A percentile compares a stretch with the other conserved stretches of the same genome.
These are phyloP conservation scores for Clivina fossor DNA, from an alignment of 2,888 invertebrate genomes.

Conservation along the genomic window DNA sequence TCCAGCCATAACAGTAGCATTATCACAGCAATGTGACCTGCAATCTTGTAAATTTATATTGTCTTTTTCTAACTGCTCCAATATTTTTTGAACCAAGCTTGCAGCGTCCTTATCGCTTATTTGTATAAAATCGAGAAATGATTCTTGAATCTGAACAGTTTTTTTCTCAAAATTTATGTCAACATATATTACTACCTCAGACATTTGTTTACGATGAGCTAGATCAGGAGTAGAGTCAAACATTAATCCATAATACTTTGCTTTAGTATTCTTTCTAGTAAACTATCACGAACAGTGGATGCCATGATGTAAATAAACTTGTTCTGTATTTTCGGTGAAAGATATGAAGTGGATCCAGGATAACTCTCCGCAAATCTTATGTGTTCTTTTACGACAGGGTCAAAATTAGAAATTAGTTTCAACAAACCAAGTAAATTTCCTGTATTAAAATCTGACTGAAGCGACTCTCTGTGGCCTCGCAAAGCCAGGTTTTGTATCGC, in stretches of 20 bases:
- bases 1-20: conserved; percentile 27
- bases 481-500: conserved; percentile 26
- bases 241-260: neutral
- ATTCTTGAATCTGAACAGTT: conserved; percentile 17
- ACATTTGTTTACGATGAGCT: conserved; percentile 26
- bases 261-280: too few species aligned
- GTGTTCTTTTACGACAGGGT: conserved; percentile 1
- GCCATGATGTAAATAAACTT: conserved; percentile 4
- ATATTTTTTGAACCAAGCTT: too few species aligned
- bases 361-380: neutral
- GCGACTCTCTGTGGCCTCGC: conserved; percentile 19
- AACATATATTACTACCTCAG: conserved; percentile 24
- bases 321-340: conserved; percentile 5
- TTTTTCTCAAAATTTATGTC: conserved; percentile 17
- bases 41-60: too few species aligned
- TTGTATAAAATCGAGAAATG: conserved; percentile 23
- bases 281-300: neutral
- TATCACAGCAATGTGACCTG: conserved; percentile 28
- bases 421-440: conserved; percentile 22
- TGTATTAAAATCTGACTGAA: conserved; percentile 8
- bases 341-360: too few species aligned
- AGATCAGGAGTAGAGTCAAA: conserved; percentile 29
- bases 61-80: too few species aligned
- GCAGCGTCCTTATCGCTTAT: conserved; percentile 8
- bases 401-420: conserved; percentile 11